Evolutionary conservation across 1,140 invertebrate genomes (phyloP).

Genomic region (Zaprionus nigranus): DNA sequence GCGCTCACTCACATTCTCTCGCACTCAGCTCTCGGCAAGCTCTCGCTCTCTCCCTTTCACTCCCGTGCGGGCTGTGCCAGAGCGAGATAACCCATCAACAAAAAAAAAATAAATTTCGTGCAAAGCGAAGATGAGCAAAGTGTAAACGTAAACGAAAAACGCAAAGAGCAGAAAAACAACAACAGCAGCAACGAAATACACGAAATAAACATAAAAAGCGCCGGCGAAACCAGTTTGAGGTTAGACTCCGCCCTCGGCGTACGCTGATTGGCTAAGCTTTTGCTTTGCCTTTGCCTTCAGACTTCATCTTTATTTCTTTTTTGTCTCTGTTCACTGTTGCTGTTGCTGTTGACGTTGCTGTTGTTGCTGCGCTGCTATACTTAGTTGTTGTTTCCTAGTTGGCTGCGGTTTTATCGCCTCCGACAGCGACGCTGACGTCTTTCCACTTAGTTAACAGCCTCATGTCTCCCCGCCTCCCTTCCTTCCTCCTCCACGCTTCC

Average conservation of each 20-base stretch:
- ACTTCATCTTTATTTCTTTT: conserved; percentile 77
- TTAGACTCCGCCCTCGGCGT: conserved; percentile 79
- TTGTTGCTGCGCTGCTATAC: conserved; percentile 20
- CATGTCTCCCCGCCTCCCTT: conserved; percentile 3
- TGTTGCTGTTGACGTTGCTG: conserved; percentile 48
- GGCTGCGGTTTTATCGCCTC: conserved; percentile 59
- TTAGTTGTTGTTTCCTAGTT: conserved; percentile 38
- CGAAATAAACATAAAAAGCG: conserved; percentile 77
- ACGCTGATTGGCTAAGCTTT: conserved; percentile 83
- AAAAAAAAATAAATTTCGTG: conserved; percentile 65
- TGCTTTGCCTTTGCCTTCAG: conserved; percentile 58
- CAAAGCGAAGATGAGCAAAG: conserved; percentile 81
- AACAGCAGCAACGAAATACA: conserved; percentile 58
- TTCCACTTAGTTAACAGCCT: conserved; percentile 51
- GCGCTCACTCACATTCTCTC: conserved; percentile 11
- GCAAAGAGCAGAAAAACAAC: conserved; percentile 56
- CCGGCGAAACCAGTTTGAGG: conserved; percentile 77
- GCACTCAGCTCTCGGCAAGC: conserved; percentile 23
- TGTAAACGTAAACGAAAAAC: conserved; percentile 77
- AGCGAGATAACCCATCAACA: conserved; percentile 80
- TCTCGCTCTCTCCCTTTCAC: conserved; percentile 39
- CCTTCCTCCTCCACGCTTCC: not conserved
- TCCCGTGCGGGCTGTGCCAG: conserved; percentile 61
- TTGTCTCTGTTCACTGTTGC: conserved; percentile 28
- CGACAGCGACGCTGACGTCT: conserved; percentile 28